These are phyloP conservation scores for Zalophus californianus DNA, from an alignment of 2,797 vertebrate species.

Conservation along the genomic window DNA sequence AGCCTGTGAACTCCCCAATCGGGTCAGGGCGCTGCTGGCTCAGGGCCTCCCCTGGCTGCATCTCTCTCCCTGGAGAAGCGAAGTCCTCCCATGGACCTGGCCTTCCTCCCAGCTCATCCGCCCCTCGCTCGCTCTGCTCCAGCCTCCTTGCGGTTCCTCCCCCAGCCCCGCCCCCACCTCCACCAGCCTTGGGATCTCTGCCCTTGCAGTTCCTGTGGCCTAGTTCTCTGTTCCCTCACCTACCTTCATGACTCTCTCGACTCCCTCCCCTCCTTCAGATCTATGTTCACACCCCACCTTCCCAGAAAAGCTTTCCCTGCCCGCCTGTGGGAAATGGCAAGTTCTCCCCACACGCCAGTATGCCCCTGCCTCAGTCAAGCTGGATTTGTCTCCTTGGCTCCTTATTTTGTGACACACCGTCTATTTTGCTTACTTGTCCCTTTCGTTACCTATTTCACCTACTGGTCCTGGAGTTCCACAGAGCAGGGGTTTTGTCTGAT, in stretches of 20 bases:
- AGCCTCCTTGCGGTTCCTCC: not conserved
- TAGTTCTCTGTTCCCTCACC: not conserved
- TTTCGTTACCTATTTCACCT: not conserved
- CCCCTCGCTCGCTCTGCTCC: not conserved
- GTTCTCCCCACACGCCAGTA: not conserved
- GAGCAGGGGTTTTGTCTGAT: not conserved
- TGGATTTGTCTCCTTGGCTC: not conserved
- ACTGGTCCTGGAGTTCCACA: not conserved
- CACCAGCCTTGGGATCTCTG: not conserved
- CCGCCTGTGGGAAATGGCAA: not conserved
- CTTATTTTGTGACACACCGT: not conserved
- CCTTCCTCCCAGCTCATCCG: not conserved
- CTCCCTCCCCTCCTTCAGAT: not conserved
- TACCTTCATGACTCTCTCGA: not conserved
- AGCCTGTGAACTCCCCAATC: not conserved
- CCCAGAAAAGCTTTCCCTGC: not conserved
- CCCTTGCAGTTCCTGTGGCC: not conserved
- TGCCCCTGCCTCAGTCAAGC: not conserved
- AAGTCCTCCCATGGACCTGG: accelerated
- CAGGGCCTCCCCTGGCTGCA: not conserved
- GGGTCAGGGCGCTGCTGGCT: not conserved
- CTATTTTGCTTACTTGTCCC: not conserved
- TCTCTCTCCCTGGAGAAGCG: not conserved
- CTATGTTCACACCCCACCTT: not conserved
- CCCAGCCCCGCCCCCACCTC: accelerated